These are phyloP conservation scores for Willowsia nigromaculata DNA, from an alignment of 2,888 invertebrate species.

Conservation along the genomic window DNA sequence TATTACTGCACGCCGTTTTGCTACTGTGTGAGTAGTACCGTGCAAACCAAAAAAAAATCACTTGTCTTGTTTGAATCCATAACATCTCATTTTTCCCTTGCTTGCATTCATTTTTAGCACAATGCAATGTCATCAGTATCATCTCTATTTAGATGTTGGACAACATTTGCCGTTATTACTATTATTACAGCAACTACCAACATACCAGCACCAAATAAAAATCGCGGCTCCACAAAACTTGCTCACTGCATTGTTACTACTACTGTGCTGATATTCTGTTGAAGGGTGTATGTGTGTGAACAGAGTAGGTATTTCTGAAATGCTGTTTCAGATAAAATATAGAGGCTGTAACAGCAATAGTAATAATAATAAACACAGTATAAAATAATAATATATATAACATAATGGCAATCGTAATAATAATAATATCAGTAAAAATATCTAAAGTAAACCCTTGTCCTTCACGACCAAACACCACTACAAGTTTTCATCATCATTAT, in stretches of 20 bases:
- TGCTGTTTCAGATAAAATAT: conserved; percentile 9
- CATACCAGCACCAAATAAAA: conserved; percentile 38
- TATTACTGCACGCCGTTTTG: conserved; percentile 21
- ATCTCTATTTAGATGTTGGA: neutral
- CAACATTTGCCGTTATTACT: conserved; percentile 34
- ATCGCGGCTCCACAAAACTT: neutral
- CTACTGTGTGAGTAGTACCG: conserved; percentile 13
- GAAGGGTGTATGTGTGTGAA: neutral
- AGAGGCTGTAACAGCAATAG: conserved; percentile 11
- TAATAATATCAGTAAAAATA: conserved; percentile 62
- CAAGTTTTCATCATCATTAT: conserved; percentile 42
- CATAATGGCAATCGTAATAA: conserved; percentile 48
- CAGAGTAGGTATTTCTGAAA: conserved; percentile 7
- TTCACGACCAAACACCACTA: conserved; percentile 27
- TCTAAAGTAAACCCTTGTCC: conserved; percentile 58
- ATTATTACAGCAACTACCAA: neutral
- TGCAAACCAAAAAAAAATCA: conserved; percentile 31
- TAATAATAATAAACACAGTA: conserved; percentile 59
- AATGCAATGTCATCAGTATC: conserved; percentile 32
- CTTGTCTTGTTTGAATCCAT: conserved; percentile 51
- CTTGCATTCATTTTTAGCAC: conserved; percentile 30
- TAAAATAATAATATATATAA: conserved; percentile 59
- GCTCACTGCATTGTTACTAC: neutral
- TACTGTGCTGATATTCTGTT: neutral
- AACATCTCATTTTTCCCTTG: conserved; percentile 37